Conservation (phyloP, 1,140 invertebrate species). For the Rhagoletis pomonella region DNA sequence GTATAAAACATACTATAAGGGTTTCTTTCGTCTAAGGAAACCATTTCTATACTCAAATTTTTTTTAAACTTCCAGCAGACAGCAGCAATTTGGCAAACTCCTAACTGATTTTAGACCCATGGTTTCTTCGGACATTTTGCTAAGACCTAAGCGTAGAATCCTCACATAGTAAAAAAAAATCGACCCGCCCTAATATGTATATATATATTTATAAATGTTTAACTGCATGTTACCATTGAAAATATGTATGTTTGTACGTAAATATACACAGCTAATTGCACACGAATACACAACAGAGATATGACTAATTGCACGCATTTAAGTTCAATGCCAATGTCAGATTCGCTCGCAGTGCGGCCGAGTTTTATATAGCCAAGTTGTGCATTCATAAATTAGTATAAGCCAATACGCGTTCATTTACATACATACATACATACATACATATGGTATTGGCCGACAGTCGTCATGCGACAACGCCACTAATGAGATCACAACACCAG, state of each 20-base stretch:
- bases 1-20: too few species aligned
- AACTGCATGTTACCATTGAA: too few species aligned
- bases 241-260: too few species aligned
- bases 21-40: too few species aligned
- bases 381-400: neutral
- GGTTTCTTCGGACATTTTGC: too few species aligned
- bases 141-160: neutral
- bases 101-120: too few species aligned
- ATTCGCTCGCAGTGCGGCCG: conserved; percentile 1
- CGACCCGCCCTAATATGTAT: neutral
- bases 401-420: too few species aligned
- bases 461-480: neutral
- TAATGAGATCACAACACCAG: neutral
- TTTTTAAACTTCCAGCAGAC: too few species aligned
- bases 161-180: too few species aligned
- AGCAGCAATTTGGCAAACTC: too few species aligned
- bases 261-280: neutral
- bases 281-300: neutral
- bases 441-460: neutral
- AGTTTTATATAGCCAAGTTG: neutral
- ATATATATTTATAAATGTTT: neutral
- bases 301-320: conserved; percentile 51
- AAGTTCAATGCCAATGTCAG: conserved; percentile 52
- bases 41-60: neutral
- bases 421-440: neutral